A percentile compares a stretch with the other conserved stretches of the same genome.
Evolutionary conservation across 2,797 vertebrate genomes (phyloP).

Genomic region (Gymnoscopelus microlampas): DNA sequence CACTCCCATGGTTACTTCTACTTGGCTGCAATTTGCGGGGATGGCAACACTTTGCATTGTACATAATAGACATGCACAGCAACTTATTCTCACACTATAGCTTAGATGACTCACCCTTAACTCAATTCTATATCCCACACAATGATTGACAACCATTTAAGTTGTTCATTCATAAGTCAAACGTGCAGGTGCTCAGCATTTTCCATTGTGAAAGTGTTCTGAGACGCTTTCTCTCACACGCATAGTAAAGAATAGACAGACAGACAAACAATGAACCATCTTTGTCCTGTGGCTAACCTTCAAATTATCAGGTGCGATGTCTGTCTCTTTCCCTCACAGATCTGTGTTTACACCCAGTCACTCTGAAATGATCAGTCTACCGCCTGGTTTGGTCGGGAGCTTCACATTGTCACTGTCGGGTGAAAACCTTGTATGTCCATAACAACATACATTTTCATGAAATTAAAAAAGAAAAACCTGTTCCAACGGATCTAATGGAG

Average conservation of each 20-base stretch:
- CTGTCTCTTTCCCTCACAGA: slow-evolving; percentile 22
- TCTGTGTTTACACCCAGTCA: slow-evolving; percentile 15
- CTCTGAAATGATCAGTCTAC: slow-evolving; percentile 23
- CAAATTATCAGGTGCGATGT: slow-evolving; percentile 36
- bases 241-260: not conserved
- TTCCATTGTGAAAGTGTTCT: too few species aligned
- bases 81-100: too few species aligned
- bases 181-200: not conserved
- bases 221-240: too few species aligned
- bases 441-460: too few species aligned
- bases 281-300: slow-evolving; percentile 37
- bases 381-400: slow-evolving; percentile 3
- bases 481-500: too few species aligned
- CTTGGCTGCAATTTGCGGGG: too few species aligned
- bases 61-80: too few species aligned
- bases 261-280: slow-evolving; percentile 23
- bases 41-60: too few species aligned
- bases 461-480: too few species aligned
- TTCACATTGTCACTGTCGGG: not conserved
- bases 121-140: too few species aligned
- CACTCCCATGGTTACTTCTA: not conserved
- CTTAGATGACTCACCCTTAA: not conserved
- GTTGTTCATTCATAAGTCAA: slow-evolving; percentile 11
- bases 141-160: not conserved
- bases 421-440: too few species aligned